Evolutionary conservation across 1,140 invertebrate species (phyloP).

Genomic region (Lepidurus packardi): DNA sequence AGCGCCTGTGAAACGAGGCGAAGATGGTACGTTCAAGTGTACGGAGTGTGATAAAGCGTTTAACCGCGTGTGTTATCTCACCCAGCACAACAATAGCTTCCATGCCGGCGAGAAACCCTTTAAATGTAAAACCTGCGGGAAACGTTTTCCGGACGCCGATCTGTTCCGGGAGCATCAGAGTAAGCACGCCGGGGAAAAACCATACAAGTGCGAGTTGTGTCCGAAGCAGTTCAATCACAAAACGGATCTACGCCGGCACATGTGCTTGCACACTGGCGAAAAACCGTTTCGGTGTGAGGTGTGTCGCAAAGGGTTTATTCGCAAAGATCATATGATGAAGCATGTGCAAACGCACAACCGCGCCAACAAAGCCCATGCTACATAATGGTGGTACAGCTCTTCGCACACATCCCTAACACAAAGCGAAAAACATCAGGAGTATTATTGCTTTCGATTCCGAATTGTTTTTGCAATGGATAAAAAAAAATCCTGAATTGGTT

Average conservation of each 20-base stretch:
- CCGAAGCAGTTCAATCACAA: slow-evolving; percentile 87
- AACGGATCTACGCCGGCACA: slow-evolving; percentile 80
- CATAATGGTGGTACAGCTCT: neutral
- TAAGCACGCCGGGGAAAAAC: slow-evolving; percentile 76
- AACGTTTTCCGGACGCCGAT: slow-evolving; percentile 63
- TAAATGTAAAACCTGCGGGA: slow-evolving; percentile 76
- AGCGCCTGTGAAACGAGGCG: slow-evolving; percentile 39
- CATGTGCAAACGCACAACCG: slow-evolving; percentile 77
- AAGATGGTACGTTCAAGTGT: slow-evolving; percentile 61
- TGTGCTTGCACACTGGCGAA: slow-evolving; percentile 70
- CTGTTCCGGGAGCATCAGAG: slow-evolving; percentile 55
- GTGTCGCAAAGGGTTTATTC: slow-evolving; percentile 83
- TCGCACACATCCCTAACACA: neutral
- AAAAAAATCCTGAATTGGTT: slow-evolving; percentile 22
- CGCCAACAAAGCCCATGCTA: slow-evolving; percentile 39
- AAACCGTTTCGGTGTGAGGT: slow-evolving; percentile 71
- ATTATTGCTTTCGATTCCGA: slow-evolving; percentile 4
- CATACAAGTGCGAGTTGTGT: slow-evolving; percentile 79
- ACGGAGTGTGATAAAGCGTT: slow-evolving; percentile 76
- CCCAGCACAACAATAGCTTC: slow-evolving; percentile 83
- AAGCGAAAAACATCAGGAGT: neutral
- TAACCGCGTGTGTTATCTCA: slow-evolving; percentile 74
- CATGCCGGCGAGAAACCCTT: slow-evolving; percentile 78
- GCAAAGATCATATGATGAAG: slow-evolving; percentile 92
- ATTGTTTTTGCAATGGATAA: slow-evolving; percentile 3